Conservation (phyloP, 1,140 invertebrate genomes). For the Callitettix versicolor region DNA sequence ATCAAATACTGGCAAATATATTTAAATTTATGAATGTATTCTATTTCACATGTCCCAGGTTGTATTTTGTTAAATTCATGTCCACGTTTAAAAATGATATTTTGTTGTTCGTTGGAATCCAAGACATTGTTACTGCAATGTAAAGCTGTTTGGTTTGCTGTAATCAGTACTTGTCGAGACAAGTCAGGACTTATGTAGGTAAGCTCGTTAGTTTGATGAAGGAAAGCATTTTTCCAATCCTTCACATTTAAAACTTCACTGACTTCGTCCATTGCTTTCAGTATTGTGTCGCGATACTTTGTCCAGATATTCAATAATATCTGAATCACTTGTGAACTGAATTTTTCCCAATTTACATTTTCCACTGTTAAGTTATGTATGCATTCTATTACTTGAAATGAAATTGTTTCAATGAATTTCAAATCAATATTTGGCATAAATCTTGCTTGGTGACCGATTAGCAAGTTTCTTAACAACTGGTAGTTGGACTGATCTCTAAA, state of each 20-base stretch:
- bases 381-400: background rate
- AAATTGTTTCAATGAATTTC: background rate
- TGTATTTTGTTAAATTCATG: slow-evolving; percentile 1
- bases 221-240: slow-evolving; percentile 6
- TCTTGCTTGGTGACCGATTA: background rate
- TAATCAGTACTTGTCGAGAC: slow-evolving; percentile 5
- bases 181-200: slow-evolving; percentile 3
- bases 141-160: background rate
- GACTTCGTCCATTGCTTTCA: slow-evolving; percentile 7
- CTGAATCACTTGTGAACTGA: background rate
- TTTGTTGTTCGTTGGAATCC: background rate
- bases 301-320: slow-evolving; percentile 11
- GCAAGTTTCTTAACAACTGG: slow-evolving; percentile 1
- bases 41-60: background rate
- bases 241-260: background rate
- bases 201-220: background rate
- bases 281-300: slow-evolving; percentile 5
- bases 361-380: background rate
- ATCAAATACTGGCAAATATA: slow-evolving; percentile 10
- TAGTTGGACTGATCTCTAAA: slow-evolving; percentile 7
- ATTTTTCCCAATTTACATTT: slow-evolving; percentile 5
- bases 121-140: background rate
- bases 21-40: slow-evolving; percentile 9
- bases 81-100: background rate
- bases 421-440: slow-evolving; percentile 12